phyloP scores from a whole-genome alignment of 2,797 vertebrate species.

The Taenioides sp. region DNA sequence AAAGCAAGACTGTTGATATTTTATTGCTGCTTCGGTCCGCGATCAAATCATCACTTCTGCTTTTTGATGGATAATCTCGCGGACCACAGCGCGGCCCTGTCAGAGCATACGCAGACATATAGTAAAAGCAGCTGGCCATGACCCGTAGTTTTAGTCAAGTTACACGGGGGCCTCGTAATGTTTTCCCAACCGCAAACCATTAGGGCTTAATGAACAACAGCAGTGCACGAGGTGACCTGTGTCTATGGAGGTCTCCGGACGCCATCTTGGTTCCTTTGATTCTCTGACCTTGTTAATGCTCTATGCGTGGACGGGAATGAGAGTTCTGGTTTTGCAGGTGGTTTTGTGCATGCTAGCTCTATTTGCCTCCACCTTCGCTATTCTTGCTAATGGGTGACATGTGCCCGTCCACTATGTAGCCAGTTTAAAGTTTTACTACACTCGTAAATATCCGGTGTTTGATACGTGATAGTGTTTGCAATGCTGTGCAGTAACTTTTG shows the following conservation, averaged over 20 bases:
- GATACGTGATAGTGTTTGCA: conserved; percentile 1
- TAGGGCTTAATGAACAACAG: conserved; percentile 74
- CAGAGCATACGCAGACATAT: conserved; percentile 18
- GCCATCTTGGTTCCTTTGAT: conserved; percentile 47
- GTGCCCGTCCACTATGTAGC: conserved; percentile 14
- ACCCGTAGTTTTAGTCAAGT: conserved; percentile 55
- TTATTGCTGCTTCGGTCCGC: conserved; percentile 38
- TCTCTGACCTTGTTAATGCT: conserved; percentile 33
- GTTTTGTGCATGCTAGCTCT: conserved; percentile 20
- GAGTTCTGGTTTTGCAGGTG: conserved; percentile 48
- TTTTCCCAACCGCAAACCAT: conserved; percentile 72
- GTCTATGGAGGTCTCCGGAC: conserved; percentile 33
- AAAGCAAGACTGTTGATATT: conserved; percentile 42
- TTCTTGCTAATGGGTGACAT: conserved; percentile 5
- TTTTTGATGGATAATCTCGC: conserved; percentile 41
- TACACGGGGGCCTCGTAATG: conserved; percentile 50
- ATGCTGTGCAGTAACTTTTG: background rate
- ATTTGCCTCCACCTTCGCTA: conserved; percentile 6
- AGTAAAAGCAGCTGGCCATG: conserved; percentile 40
- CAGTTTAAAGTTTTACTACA: conserved; percentile 18
- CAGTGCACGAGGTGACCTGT: conserved; percentile 53
- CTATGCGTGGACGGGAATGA: conserved; percentile 25
- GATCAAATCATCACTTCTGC: conserved; percentile 49
- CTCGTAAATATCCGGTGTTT: background rate
- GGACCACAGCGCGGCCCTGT: conserved; percentile 36